A percentile compares a stretch with the other conserved stretches of the same genome.
Conservation (phyloP, 2,113 vertebrate genomes). For the Rissa tridactyla region DNA sequence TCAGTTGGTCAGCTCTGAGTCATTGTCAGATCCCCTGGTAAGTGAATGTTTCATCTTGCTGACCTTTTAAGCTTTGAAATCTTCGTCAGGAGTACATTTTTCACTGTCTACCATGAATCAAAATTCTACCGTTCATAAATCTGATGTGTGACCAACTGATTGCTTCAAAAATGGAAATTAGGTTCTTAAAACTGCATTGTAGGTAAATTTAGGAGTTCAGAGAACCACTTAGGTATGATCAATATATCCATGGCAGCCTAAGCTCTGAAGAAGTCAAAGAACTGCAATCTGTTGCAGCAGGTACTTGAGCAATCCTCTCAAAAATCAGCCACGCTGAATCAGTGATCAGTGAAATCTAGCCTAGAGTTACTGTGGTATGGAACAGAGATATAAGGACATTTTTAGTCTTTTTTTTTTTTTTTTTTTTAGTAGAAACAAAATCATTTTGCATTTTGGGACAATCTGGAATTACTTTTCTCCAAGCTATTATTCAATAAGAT, state of each 20-base stretch:
- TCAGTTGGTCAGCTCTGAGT: neutral
- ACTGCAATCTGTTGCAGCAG: neutral
- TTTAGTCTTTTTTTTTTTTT: neutral
- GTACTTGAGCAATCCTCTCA: neutral
- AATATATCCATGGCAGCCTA: neutral
- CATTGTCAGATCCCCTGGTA: neutral
- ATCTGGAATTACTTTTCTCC: neutral
- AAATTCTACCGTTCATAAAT: neutral
- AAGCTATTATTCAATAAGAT: neutral
- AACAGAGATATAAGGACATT: neutral
- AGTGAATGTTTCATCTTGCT: neutral
- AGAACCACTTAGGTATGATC: neutral
- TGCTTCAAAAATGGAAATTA: neutral
- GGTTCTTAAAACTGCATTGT: neutral
- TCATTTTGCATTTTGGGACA: neutral
- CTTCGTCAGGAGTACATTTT: neutral
- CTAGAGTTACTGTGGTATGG: neutral
- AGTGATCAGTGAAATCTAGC: neutral
- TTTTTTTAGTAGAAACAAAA: neutral
- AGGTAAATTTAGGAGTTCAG: neutral
- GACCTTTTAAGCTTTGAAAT: neutral
- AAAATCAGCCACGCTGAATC: neutral
- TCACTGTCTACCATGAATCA: neutral
- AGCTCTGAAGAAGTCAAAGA: neutral
- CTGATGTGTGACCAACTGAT: neutral